Evolutionary conservation across 2,113 vertebrate species (phyloP).

Genomic region (Ivindomyrus marchei): DNA sequence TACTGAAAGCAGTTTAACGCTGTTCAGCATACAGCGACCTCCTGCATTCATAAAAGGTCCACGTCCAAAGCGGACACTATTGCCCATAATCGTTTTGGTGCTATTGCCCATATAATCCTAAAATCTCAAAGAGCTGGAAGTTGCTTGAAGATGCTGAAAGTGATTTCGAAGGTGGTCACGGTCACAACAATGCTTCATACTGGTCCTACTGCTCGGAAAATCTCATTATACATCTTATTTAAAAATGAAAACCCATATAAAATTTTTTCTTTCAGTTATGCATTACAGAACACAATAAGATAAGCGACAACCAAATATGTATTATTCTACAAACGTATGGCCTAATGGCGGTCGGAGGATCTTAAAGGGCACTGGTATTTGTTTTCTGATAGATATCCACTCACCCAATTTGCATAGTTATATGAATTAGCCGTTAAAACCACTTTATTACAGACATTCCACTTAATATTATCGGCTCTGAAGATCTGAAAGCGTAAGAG

Average conservation of each 20-base stretch:
- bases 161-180: neutral
- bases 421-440: neutral
- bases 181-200: neutral
- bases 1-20: neutral
- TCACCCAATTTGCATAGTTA: conserved; percentile 10
- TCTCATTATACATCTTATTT: neutral
- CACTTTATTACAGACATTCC: conserved; percentile 48
- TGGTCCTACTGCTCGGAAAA: neutral
- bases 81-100: neutral
- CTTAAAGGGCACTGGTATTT: neutral
- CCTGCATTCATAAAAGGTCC: neutral
- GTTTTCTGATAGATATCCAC: neutral
- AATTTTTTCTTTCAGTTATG: neutral
- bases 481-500: conserved; percentile 55
- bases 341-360: neutral
- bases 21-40: neutral
- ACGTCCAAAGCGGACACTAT: neutral
- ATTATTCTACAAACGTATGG: neutral
- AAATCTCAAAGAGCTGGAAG: neutral
- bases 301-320: neutral
- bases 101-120: neutral
- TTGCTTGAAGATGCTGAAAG: neutral
- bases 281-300: neutral
- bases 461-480: conserved; percentile 61
- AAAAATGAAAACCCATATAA: neutral